Conservation (phyloP, 1,140 invertebrate species). For the Bombus difficillimus region DNA sequence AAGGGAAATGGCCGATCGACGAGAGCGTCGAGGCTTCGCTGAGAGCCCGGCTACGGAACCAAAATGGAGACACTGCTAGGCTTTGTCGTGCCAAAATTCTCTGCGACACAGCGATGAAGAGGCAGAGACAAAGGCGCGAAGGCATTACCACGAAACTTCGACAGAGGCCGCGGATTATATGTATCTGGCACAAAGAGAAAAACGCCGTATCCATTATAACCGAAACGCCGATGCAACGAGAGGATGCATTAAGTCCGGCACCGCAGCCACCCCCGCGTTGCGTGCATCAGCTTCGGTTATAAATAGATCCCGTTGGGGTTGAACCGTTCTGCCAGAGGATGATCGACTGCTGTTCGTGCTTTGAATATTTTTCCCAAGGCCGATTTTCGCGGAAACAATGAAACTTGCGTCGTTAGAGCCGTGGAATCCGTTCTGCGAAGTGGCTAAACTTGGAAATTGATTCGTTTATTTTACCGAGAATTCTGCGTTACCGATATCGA, state of each 20-base stretch:
- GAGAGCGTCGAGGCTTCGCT: conserved; percentile 64
- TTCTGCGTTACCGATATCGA: not conserved
- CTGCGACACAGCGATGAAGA: conserved; percentile 34
- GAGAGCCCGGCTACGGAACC: conserved; percentile 68
- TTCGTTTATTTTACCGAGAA: too few species aligned
- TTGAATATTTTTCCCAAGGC: not conserved
- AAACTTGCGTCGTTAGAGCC: not conserved
- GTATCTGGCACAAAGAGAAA: conserved; percentile 52
- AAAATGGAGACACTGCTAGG: conserved; percentile 74
- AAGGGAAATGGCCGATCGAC: conserved; percentile 61
- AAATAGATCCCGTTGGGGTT: conserved; percentile 27
- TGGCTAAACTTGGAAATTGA: not conserved
- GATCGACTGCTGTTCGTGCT: not conserved
- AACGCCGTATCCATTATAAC: conserved; percentile 55
- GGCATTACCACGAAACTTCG: conserved; percentile 59
- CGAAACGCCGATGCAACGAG: conserved; percentile 54
- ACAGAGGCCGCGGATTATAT: conserved; percentile 51
- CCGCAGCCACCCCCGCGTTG: conserved; percentile 4
- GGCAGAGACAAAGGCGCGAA: conserved; percentile 46
- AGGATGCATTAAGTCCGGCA: conserved; percentile 52
- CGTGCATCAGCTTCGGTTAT: conserved; percentile 28
- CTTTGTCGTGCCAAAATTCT: conserved; percentile 78
- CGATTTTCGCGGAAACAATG: not conserved
- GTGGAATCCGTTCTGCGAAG: not conserved
- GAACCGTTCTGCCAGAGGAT: too few species aligned